These are phyloP conservation scores for Paramormyrops hopkinsi DNA, from an alignment of 2,797 vertebrate species.

Conservation along the genomic window DNA sequence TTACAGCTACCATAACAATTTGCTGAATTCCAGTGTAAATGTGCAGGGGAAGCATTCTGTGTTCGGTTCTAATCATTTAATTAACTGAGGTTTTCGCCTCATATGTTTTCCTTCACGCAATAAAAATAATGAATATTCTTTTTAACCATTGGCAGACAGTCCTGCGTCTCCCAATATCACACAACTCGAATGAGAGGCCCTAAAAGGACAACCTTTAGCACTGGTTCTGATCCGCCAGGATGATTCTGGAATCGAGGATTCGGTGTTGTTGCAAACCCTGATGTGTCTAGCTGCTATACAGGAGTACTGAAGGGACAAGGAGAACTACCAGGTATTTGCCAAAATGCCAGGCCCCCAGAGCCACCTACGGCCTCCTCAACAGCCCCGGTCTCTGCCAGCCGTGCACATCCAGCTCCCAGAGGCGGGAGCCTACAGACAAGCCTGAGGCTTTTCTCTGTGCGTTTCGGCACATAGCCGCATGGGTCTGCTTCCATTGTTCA, in stretches of 20 bases:
- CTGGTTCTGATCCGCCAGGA: neutral
- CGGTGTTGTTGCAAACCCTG: neutral
- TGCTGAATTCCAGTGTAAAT: neutral
- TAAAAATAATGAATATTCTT: neutral
- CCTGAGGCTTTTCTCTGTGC: neutral
- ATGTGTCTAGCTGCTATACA: neutral
- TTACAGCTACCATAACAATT: neutral
- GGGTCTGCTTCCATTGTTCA: constrained; percentile 1
- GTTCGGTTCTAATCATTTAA: neutral
- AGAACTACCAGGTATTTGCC: neutral
- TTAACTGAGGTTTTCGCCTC: neutral
- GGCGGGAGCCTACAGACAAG: neutral
- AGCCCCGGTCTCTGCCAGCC: neutral
- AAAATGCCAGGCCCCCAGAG: neutral
- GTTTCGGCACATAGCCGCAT: neutral
- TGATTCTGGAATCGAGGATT: neutral
- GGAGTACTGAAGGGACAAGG: neutral
- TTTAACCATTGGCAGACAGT: neutral
- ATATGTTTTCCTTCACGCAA: neutral
- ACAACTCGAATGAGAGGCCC: neutral
- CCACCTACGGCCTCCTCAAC: neutral
- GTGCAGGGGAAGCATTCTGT: neutral
- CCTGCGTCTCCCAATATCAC: neutral
- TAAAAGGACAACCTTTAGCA: neutral
- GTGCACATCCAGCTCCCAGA: neutral